Evolutionary conservation across 2,113 vertebrate species (phyloP), one percentile per base, ranked within the genome.

Genomic region (Sitta europaea): DNA sequence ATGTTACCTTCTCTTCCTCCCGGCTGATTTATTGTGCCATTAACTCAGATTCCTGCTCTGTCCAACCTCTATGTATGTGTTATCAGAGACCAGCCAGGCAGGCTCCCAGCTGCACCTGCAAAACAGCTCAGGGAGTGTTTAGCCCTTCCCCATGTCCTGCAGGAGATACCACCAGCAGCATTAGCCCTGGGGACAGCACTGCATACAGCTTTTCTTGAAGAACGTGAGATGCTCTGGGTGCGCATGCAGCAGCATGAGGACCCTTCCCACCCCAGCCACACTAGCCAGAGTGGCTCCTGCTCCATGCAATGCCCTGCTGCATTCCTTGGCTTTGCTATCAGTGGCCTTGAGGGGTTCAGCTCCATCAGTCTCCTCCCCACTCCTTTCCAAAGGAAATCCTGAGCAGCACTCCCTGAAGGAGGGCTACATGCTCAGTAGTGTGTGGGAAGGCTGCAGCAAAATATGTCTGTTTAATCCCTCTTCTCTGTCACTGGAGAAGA

Each of bases 1-100:
- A 70, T 70, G 81, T 91, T 93, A 91, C 90, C 47, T 92, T 27
- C 47, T 76, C 88, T 87, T 96, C 92, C 70, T 94, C 88, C 65
- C 66, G 72, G 33, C 2, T 92, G 77, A 84, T 84, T 87, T 95
- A 74, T 87, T 1, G 3, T 57, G 50, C 63, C 1, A 5, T 89
- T 77, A 54, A 54, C 84, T 80, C 80, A 53, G 36, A 89, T 57
- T 61, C 65, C 73, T 65, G 40, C 68, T 76, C 76, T 48, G 21
- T 31, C 0, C 0, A 61, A 22, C 10, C 42, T 59, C 79, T 73
- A 22, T 3, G 2, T 45, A 27, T 43, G 16, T 19, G 18, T 54
- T 21, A 22, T 36, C 3, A 1, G 33, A 35, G 48, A 63, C 28
- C 53, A 91, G 55, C 8, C 3, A 0, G n/a, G 15, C 38, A 36